These are phyloP conservation scores for Drosophila obscura DNA, from an alignment of 1,140 invertebrate genomes.

Conservation along the genomic window DNA sequence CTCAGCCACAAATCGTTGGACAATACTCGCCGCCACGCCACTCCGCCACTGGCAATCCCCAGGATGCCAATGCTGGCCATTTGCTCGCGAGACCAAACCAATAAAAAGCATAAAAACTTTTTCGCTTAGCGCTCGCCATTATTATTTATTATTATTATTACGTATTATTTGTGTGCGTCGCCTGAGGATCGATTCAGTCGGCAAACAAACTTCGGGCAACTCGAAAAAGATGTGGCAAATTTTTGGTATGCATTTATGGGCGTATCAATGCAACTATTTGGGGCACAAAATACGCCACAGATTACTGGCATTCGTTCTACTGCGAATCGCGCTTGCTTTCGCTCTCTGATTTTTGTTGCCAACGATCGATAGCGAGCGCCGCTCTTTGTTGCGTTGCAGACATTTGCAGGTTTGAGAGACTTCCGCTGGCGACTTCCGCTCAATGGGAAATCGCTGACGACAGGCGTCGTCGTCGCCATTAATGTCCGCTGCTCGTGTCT, in stretches of 20 bases:
- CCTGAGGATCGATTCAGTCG: too few relatives aligned
- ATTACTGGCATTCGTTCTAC: too few relatives aligned
- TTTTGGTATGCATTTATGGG: too few relatives aligned
- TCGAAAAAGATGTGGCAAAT: too few relatives aligned
- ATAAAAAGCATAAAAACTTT: slow-evolving; percentile 74
- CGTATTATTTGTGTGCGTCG: background rate
- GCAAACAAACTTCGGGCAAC: too few relatives aligned
- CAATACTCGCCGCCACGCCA: background rate
- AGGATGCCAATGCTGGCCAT: slow-evolving; percentile 40
- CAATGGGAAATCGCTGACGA: slow-evolving; percentile 55
- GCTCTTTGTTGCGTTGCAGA: too few relatives aligned
- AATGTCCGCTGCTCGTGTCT: slow-evolving; percentile 19
- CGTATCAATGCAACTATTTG: too few relatives aligned
- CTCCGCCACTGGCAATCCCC: slow-evolving; percentile 1
- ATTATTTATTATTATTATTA: slow-evolving; percentile 26
- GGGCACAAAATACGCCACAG: too few relatives aligned
- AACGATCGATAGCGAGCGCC: too few relatives aligned
- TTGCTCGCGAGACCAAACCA: slow-evolving; percentile 45
- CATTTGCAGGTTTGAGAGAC: slow-evolving; percentile 24
- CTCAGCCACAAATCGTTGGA: slow-evolving; percentile 5
- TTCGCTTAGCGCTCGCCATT: slow-evolving; percentile 58
- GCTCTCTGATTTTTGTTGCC: too few relatives aligned
- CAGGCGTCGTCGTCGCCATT: slow-evolving; percentile 62
- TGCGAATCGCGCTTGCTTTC: too few relatives aligned
- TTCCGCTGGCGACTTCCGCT: slow-evolving; percentile 15